Evolutionary conservation across 2,797 vertebrate species (phyloP), one percentile per base, ranked within the genome.

Genomic region (Sebastes miniatus): DNA sequence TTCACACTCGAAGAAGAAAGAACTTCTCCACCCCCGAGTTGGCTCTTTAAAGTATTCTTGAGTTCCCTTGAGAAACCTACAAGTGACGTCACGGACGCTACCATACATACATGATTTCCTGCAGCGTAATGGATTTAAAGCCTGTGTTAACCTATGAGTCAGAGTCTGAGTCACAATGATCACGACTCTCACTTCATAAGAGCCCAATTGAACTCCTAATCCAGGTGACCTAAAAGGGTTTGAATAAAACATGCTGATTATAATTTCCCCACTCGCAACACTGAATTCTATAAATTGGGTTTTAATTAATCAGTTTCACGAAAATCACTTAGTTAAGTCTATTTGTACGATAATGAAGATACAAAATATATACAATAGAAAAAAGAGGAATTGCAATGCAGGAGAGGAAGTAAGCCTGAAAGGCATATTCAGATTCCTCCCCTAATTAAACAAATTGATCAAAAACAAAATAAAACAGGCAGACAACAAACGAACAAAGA

Each of bases 91-190:
- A 66, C 8, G 5, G 62, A 50, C 14, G 72, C 52, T 61, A 18
- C 47, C 47, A 50, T 20, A 10, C 54, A 50, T 58, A 14, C 54
- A 3, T 22, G 5, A 54, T 73, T 67, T 62, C 57, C 25, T 36
- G 5, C 75, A 58, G 82, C 29, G 52, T 86, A 78, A 86, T 83
- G 76, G 78, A 85, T 78, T 73, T 77, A 64, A 59, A 14, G 62
- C 50, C 20, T 11, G 22, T 36, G 76, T 72, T 70, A 57, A 70
- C 69, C 52, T 57, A 61, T 83, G 87, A 91, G 76, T 84, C 91
- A 79, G 63, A 76, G 36, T 36, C 54, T 83, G 83, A 89, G 65
- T 89, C 89, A 86, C 74, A 6, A 8, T 1, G 56, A 70, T 80
- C 67, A 43, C 52, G 64, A 66, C 32, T 77, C 58, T 59, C 52